phyloP scores from a whole-genome alignment of 2,888 invertebrate species.

The Syritta pipiens region DNA sequence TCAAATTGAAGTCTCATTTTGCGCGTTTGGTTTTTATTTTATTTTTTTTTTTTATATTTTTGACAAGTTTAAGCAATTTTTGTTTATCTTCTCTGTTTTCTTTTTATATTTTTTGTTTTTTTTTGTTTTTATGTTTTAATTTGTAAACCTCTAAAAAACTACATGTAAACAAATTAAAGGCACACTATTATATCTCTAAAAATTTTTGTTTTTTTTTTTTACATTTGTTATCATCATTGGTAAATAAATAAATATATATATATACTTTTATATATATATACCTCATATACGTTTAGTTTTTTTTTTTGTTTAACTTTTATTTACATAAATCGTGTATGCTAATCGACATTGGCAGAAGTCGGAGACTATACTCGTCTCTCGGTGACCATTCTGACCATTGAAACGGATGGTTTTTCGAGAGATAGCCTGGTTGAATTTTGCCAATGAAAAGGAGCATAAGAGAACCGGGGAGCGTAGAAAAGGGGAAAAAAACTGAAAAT shows the following conservation, averaged over 20 bases:
- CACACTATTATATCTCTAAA: constrained; percentile 48
- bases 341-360: constrained; percentile 1
- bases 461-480: not conserved
- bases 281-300: not conserved
- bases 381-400: constrained; percentile 13
- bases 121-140: not conserved
- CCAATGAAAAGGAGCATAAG: constrained; percentile 1
- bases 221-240: constrained; percentile 2
- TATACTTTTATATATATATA: not conserved
- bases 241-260: not conserved
- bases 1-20: no score
- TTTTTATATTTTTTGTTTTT: not conserved
- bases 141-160: constrained; percentile 40
- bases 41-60: constrained; percentile 6
- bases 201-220: not conserved
- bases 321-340: no score
- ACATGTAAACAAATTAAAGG: constrained; percentile 55
- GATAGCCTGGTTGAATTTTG: not conserved
- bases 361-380: no score
- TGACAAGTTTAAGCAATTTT: not conserved
- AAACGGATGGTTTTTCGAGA: not conserved
- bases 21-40: not conserved
- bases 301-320: not conserved
- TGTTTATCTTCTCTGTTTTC: not conserved
- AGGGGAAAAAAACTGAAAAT: not conserved